Evolutionary conservation across 2,888 invertebrate species (phyloP).

Genomic region (Pharmacophagus antenor): DNA sequence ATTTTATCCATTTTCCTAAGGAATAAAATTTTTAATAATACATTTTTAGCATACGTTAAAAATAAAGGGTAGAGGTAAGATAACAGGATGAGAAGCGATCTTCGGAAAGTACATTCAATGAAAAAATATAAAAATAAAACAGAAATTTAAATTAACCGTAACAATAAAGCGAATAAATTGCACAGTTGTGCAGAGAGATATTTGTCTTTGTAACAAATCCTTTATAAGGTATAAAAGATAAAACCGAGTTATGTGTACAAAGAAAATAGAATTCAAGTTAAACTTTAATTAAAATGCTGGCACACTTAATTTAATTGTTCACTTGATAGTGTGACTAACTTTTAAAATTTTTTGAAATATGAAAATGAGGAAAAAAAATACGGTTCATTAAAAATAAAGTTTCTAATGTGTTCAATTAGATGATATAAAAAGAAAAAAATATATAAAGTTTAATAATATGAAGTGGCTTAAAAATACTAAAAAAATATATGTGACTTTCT

Average conservation of each 20-base stretch:
- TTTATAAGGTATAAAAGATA: conserved; percentile 53
- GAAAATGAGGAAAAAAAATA: background rate
- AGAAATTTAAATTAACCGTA: background rate
- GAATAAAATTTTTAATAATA: background rate
- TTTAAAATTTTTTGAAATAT: conserved; percentile 13
- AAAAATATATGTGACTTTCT: conserved; percentile 13
- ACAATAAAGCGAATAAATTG: conserved; percentile 17
- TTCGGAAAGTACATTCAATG: background rate
- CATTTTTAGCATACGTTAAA: conserved; percentile 14
- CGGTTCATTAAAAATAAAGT: background rate
- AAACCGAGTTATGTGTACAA: conserved; percentile 48
- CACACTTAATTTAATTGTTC: conserved; percentile 32
- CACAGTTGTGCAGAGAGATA: conserved; percentile 29
- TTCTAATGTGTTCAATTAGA: background rate
- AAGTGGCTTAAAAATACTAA: too few species aligned
- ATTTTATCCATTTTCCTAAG: background rate
- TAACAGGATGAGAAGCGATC: too few species aligned
- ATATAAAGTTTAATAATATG: too few species aligned
- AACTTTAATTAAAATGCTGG: conserved; percentile 67
- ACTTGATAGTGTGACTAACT: conserved; percentile 17
- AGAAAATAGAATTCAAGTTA: conserved; percentile 54
- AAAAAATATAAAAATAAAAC: background rate
- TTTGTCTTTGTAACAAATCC: conserved; percentile 41
- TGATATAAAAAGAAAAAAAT: too few species aligned
- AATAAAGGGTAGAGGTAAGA: too few species aligned